phyloP scores from a whole-genome alignment of 2,113 vertebrate species.

The Ciconia maguari region DNA sequence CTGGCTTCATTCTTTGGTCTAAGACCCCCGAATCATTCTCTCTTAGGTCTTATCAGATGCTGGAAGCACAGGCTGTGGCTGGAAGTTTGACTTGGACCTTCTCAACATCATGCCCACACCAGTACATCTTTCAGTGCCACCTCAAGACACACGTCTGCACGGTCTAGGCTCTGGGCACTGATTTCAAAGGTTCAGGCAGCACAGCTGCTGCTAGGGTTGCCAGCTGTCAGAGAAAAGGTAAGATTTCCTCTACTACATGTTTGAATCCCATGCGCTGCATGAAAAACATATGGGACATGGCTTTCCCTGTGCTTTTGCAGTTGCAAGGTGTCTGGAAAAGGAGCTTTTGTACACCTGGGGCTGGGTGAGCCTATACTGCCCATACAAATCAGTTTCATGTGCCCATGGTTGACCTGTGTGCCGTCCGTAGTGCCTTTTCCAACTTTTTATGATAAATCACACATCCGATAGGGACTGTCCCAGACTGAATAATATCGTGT shows the following conservation, averaged over 20 bases:
- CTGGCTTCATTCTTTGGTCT: neutral
- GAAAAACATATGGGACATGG: neutral
- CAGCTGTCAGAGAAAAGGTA: neutral
- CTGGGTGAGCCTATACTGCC: neutral
- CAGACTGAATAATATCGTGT: neutral
- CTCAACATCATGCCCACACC: fast-evolving
- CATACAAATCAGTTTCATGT: neutral
- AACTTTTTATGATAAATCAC: neutral
- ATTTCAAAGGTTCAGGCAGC: neutral
- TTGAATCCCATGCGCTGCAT: neutral
- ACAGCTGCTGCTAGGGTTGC: neutral
- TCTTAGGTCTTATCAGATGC: neutral
- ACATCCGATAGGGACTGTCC: neutral
- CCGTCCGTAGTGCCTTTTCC: neutral
- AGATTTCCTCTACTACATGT: neutral
- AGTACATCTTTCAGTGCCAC: neutral
- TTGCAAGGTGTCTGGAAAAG: neutral
- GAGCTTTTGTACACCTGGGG: neutral
- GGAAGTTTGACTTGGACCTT: neutral
- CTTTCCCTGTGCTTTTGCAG: neutral
- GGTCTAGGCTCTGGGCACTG: neutral
- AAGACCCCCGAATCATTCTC: neutral
- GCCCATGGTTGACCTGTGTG: neutral
- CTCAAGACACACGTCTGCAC: neutral
- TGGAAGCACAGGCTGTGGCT: neutral